Percentiles rank a stretch among this genome's conserved stretches.
phyloP scores from a whole-genome alignment of 2,888 invertebrate species.

The Macroteleia sp. region DNA sequence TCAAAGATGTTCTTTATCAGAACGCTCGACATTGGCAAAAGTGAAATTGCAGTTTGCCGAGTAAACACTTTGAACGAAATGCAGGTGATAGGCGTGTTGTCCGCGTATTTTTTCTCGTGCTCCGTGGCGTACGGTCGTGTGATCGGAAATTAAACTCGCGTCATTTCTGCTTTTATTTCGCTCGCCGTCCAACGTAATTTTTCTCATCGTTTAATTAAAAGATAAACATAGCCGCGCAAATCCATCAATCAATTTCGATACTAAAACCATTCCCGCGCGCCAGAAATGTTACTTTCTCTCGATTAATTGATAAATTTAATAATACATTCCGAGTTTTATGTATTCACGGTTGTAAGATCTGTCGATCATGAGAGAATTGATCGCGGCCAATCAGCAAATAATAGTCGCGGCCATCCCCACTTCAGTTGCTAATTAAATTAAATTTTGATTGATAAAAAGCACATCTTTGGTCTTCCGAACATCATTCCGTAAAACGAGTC shows the following conservation, averaged over 20 bases:
- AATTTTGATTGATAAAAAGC: too few species aligned
- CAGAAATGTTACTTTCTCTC: slow-evolving; percentile 26
- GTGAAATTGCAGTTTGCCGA: slow-evolving; percentile 41
- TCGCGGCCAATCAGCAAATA: slow-evolving; percentile 1
- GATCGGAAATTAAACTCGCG: slow-evolving; percentile 46
- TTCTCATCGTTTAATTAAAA: slow-evolving; percentile 40
- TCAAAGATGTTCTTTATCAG: slow-evolving; percentile 20
- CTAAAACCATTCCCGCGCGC: background rate
- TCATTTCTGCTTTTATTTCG: slow-evolving; percentile 33
- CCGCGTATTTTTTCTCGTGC: too few species aligned
- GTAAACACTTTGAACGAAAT: too few species aligned
- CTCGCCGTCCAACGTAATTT: slow-evolving; percentile 9
- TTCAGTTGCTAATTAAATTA: too few species aligned
- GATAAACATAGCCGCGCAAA: slow-evolving; percentile 33
- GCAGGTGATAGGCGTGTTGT: too few species aligned
- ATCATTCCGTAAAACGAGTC: too few species aligned
- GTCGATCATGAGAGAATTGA: slow-evolving; percentile 1
- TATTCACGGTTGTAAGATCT: slow-evolving; percentile 1
- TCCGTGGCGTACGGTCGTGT: too few species aligned
- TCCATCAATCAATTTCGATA: slow-evolving; percentile 37
- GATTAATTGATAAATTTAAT: slow-evolving; percentile 42
- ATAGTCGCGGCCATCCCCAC: slow-evolving; percentile 12
- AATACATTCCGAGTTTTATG: slow-evolving; percentile 12
- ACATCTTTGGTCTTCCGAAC: too few species aligned
- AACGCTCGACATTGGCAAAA: slow-evolving; percentile 18